Evolutionary conservation across 2,888 invertebrate genomes (phyloP).

Genomic region (Tribolium freemani): DNA sequence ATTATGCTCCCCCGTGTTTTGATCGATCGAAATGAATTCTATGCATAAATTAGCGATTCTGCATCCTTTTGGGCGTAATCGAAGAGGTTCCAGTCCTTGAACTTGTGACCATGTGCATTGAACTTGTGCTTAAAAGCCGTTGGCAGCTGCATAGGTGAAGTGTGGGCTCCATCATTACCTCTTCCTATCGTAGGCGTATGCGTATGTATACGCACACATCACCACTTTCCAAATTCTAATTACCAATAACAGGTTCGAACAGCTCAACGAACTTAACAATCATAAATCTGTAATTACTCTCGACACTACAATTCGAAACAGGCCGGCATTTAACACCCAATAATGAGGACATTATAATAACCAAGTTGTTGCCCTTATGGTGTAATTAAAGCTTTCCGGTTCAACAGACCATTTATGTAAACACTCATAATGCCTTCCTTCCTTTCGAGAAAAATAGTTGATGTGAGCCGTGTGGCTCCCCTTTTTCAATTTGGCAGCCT

Average conservation of each 20-base stretch:
- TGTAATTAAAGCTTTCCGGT: constrained; percentile 42
- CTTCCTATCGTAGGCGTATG: constrained; percentile 37
- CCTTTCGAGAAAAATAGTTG: constrained; percentile 4
- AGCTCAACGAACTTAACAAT: neutral
- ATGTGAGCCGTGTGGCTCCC: neutral
- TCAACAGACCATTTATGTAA: constrained; percentile 28
- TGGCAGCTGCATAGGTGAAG: constrained; percentile 48
- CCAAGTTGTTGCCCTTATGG: constrained; percentile 5
- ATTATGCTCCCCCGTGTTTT: too few relatives aligned
- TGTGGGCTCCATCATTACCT: constrained; percentile 42
- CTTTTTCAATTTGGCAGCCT: constrained; percentile 29
- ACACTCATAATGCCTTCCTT: constrained; percentile 28
- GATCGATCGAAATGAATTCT: neutral
- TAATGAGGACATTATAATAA: constrained; percentile 20
- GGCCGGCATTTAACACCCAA: constrained; percentile 16
- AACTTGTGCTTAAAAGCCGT: constrained; percentile 50
- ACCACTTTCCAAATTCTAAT: neutral
- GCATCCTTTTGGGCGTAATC: constrained; percentile 2
- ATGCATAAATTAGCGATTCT: neutral
- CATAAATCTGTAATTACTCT: constrained; percentile 14
- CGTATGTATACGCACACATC: constrained; percentile 38
- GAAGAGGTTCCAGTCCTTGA: constrained; percentile 48
- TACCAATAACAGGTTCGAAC: constrained; percentile 4
- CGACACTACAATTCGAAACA: constrained; percentile 1
- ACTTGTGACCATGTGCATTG: constrained; percentile 56